Conservation (phyloP, 2,113 vertebrate species). For the Pygoscelis antarcticus region DNA sequence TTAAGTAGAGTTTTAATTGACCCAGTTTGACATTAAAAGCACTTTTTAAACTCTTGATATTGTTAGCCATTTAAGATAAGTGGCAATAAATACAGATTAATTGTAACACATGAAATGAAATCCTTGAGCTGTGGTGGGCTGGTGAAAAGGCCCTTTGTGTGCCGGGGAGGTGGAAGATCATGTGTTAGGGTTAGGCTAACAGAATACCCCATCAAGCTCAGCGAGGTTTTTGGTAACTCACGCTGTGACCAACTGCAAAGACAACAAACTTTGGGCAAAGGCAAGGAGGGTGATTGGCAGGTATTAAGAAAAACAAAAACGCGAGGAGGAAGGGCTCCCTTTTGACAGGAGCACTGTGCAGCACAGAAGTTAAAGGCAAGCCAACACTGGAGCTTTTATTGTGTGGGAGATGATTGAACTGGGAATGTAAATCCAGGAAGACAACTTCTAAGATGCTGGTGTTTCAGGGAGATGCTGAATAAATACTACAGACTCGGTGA, state of each 20-base stretch:
- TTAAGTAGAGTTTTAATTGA: constrained; percentile 74
- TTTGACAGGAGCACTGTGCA: neutral
- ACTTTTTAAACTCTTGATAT: constrained; percentile 72
- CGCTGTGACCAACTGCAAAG: constrained; percentile 66
- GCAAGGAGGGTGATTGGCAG: constrained; percentile 50
- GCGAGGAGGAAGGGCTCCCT: constrained; percentile 12
- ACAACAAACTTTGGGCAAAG: constrained; percentile 71
- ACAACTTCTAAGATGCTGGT: neutral
- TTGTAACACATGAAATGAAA: constrained; percentile 66
- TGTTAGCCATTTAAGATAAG: constrained; percentile 76
- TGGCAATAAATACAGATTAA: constrained; percentile 78
- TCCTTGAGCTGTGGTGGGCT: neutral
- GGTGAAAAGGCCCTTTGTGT: constrained; percentile 73
- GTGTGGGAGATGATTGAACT: neutral
- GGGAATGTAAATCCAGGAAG: constrained; percentile 32
- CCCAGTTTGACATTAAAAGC: constrained; percentile 75
- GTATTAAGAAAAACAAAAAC: constrained; percentile 52
- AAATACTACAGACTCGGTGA: neutral
- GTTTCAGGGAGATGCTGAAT: neutral
- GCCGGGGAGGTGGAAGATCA: constrained; percentile 31
- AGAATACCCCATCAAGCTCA: constrained; percentile 60
- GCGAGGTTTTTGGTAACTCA: constrained; percentile 69
- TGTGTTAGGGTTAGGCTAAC: constrained; percentile 58
- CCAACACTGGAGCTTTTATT: constrained; percentile 46
- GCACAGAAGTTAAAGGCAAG: neutral